Conservation (phyloP, 2,888 invertebrate genomes). For the Dilophus febrilis region DNA sequence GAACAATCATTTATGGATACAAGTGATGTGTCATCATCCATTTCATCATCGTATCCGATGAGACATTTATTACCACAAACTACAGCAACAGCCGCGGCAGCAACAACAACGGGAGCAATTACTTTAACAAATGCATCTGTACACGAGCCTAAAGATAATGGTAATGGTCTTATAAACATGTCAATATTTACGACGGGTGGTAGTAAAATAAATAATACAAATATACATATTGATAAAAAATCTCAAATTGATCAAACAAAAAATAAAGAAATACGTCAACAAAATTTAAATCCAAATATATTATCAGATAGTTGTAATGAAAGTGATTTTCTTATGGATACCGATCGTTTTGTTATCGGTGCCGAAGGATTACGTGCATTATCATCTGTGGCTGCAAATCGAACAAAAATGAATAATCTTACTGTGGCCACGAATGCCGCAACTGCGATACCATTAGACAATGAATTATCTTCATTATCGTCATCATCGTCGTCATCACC, state of each 20-base stretch:
- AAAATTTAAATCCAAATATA: slow-evolving; percentile 44
- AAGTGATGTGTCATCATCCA: slow-evolving; percentile 36
- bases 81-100: slow-evolving; percentile 18
- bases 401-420: slow-evolving; percentile 11
- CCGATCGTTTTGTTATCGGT: slow-evolving; percentile 26
- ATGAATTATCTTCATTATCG: too few relatives aligned
- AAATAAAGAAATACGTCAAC: slow-evolving; percentile 25
- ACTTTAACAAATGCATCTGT: slow-evolving; percentile 34
- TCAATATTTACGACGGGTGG: slow-evolving; percentile 50
- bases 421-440: too few relatives aligned
- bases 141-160: too few relatives aligned
- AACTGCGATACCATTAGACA: too few relatives aligned
- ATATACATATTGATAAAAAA: slow-evolving; percentile 49
- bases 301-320: slow-evolving; percentile 45
- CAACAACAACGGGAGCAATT: slow-evolving; percentile 31
- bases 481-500: background rate
- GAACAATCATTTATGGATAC: too few relatives aligned
- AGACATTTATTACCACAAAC: too few relatives aligned
- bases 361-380: slow-evolving; percentile 22
- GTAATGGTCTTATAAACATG: slow-evolving; percentile 11
- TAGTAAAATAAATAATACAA: slow-evolving; percentile 65
- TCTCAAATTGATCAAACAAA: slow-evolving; percentile 23
- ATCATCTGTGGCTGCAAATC: slow-evolving; percentile 1
- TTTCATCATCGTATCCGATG: slow-evolving; percentile 30
- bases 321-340: slow-evolving; percentile 24